Base-by-base conservation (phyloP, 1,140 invertebrate species). In the Lepidurus couesii region DNA sequence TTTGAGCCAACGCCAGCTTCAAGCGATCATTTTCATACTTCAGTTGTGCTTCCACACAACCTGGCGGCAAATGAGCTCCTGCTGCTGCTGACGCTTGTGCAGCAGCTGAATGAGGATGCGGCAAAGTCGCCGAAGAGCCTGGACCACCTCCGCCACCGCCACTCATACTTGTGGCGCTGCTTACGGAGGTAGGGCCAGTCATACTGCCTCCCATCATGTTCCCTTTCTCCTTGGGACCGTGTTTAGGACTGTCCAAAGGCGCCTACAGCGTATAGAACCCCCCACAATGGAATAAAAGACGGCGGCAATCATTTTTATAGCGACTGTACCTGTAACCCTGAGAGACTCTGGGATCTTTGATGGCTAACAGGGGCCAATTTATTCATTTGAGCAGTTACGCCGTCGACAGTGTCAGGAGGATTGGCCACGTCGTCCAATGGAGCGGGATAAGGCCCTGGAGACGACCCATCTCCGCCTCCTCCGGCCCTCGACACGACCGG, bases 21-120 rank as follows among this genome's bases (percentile, higher is more conserved):
- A 99, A 89, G 82, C 95, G 89, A 84, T 98, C 96, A 86, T 98
- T 98, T 87, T 99, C 97, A 87, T 98, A 98, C 85, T 97, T 95
- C 45, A 98, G 88, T 85, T 98, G 95, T 84, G 93, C 92, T 84
- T 97, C 95, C 8, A 90, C 87, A 45, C 88, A 88, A 81, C 86
- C 83, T 73, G 44, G 90, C 88, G 74, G 90, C 89, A 78, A 89
- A 87, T 84, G 90, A 90, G 78, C 82, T 77, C 80, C 81, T 77
- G 53, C 75, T 43, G 77, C 81, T 75, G 87, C 89, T 80, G 86
- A 85, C 84, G 85, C 81, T 85, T 85, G 79, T 83, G 85, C 83
- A 77, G 83, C 84, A 26, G 80, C 76, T 44, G 81, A 79, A 77
- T 83, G 82, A 7, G 53, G 53, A 65, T 65, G 53, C 9, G 81